Evolutionary conservation across 1,140 invertebrate species (phyloP).

Genomic region (Temnothorax curvispinosus): DNA sequence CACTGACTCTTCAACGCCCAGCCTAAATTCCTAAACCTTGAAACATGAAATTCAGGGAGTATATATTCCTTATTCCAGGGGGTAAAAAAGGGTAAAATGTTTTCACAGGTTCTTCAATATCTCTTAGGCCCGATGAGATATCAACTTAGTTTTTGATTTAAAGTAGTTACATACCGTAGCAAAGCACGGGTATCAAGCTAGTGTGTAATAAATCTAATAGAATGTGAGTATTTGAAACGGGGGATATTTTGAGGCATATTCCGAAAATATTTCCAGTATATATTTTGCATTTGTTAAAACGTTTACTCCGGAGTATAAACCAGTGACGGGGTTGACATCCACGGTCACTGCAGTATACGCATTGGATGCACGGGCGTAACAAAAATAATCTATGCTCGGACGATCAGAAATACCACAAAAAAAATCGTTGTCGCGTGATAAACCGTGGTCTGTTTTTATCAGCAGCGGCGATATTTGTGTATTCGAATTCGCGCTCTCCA

Average conservation of each 20-base stretch:
- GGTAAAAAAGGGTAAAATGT: too few relatives aligned
- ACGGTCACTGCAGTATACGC: not conserved
- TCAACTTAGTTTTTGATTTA: too few relatives aligned
- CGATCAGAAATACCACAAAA: conserved; percentile 21
- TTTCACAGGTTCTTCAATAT: too few relatives aligned
- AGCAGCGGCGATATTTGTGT: not conserved
- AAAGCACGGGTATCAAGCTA: too few relatives aligned
- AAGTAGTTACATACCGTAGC: too few relatives aligned
- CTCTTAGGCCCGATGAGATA: too few relatives aligned
- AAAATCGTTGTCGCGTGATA: conserved; percentile 51
- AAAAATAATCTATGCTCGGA: conserved; percentile 50
- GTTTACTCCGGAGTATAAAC: not conserved
- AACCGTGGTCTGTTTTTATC: conserved; percentile 40
- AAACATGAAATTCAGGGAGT: too few relatives aligned
- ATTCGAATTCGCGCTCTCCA: conserved; percentile 34
- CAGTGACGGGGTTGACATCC: not conserved
- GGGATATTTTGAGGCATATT: not conserved
- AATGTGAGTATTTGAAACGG: not conserved
- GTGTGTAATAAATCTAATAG: not conserved
- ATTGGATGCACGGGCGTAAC: not conserved
- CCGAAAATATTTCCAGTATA: not conserved
- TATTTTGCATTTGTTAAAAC: conserved; percentile 9
- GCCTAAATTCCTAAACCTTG: too few relatives aligned
- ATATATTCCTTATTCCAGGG: too few relatives aligned
- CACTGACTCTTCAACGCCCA: too few relatives aligned